Conservation (phyloP, 2,888 invertebrate species). For the Lasioglossum vierecki region DNA sequence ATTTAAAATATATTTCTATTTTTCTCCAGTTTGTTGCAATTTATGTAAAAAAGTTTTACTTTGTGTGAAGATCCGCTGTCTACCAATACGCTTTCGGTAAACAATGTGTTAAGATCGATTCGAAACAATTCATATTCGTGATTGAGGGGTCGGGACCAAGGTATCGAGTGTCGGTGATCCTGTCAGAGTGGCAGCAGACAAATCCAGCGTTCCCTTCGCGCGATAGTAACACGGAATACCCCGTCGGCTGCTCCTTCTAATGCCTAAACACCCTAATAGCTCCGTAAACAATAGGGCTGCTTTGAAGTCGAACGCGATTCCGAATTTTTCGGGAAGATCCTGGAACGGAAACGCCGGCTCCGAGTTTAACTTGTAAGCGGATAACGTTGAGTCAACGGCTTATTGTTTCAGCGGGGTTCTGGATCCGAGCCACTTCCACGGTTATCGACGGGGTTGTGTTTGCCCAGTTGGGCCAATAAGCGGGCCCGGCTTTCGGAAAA, state of each 20-base stretch:
- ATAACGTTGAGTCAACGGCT: slow-evolving; percentile 83
- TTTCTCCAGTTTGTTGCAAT: not conserved
- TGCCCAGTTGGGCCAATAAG: slow-evolving; percentile 79
- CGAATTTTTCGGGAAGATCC: slow-evolving; percentile 74
- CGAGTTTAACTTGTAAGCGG: slow-evolving; percentile 83
- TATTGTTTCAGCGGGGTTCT: slow-evolving; percentile 79
- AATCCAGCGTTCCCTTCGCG: slow-evolving; percentile 55
- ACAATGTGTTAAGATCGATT: not conserved
- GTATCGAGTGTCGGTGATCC: slow-evolving; percentile 51
- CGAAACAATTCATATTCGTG: slow-evolving; percentile 22
- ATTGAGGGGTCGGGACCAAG: slow-evolving; percentile 9
- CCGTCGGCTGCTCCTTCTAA: slow-evolving; percentile 64
- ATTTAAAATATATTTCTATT: no score
- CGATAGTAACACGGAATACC: slow-evolving; percentile 49
- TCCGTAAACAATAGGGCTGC: slow-evolving; percentile 79
- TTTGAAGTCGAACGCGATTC: slow-evolving; percentile 74
- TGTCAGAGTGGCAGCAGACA: slow-evolving; percentile 64
- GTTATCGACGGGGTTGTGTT: slow-evolving; percentile 77
- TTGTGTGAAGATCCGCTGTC: not conserved
- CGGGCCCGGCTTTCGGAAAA: slow-evolving; percentile 44
- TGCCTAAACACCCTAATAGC: slow-evolving; percentile 83
- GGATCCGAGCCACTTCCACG: slow-evolving; percentile 74
- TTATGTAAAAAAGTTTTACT: not conserved
- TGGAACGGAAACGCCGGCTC: slow-evolving; percentile 72
- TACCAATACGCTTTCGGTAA: not conserved